These are phyloP conservation scores for Dicerorhinus sumatrensis DNA, from an alignment of 2,113 vertebrate species.

Conservation along the genomic window DNA sequence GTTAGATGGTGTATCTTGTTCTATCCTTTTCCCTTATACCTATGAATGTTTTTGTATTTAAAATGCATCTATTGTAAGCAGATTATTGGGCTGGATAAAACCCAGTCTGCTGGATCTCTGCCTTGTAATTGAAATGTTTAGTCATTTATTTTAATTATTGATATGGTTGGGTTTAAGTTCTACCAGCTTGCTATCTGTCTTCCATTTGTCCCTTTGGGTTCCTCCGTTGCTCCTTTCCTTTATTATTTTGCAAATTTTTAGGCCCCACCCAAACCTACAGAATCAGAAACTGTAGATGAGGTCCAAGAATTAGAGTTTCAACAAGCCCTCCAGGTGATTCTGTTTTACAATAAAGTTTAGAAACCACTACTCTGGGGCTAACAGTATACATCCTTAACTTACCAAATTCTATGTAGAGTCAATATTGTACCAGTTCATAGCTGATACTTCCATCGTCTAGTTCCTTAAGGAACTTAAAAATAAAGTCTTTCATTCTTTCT, in stretches of 20 bases:
- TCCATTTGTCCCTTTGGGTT: not conserved
- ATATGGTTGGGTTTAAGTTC: not conserved
- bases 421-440: not conserved
- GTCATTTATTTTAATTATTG: slow-evolving; percentile 19
- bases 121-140: not conserved
- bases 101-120: not conserved
- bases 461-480: slow-evolving; percentile 31
- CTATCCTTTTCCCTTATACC: not conserved
- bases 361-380: not conserved
- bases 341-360: not conserved
- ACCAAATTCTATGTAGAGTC: not conserved
- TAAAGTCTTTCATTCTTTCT: not conserved
- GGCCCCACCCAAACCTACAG: not conserved
- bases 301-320: not conserved
- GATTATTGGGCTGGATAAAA: not conserved
- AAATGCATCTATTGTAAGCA: not conserved
- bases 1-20: not conserved
- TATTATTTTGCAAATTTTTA: slow-evolving; percentile 1
- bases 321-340: not conserved
- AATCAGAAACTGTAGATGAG: not conserved
- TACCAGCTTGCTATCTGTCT: not conserved
- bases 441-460: not conserved
- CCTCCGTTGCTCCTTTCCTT: not conserved
- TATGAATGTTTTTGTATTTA: not conserved
- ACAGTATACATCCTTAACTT: not conserved